These are phyloP conservation scores for Drosophila eohydei DNA, from an alignment of 2,888 invertebrate genomes.

Conservation along the genomic window DNA sequence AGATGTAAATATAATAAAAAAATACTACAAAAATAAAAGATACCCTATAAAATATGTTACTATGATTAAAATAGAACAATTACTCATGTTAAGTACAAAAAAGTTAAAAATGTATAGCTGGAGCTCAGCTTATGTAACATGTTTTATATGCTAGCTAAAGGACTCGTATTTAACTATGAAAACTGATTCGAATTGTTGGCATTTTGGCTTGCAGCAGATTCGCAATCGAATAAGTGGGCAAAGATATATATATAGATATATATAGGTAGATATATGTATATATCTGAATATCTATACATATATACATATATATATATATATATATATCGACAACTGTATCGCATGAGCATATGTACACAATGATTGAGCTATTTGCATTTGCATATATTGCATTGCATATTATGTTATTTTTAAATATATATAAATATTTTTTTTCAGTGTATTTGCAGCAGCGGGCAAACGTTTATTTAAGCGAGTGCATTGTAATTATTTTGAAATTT, in stretches of 20 bases:
- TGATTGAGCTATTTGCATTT: slow-evolving; percentile 26
- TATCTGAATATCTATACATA: background rate
- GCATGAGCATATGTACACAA: slow-evolving; percentile 12
- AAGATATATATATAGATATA: background rate
- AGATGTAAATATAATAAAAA: no score
- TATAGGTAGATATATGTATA: background rate
- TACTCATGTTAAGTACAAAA: no score
- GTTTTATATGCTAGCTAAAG: background rate
- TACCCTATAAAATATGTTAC: background rate
- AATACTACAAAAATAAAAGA: background rate
- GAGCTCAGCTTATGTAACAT: background rate
- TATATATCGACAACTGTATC: slow-evolving; percentile 10
- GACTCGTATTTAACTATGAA: background rate
- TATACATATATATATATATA: background rate
- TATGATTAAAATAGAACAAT: no score
- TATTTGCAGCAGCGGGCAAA: slow-evolving; percentile 29
- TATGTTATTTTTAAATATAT: no score
- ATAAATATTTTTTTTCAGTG: slow-evolving; percentile 18
- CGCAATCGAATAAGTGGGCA: slow-evolving; percentile 21
- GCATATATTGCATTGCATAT: slow-evolving; percentile 20
- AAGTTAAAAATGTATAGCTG: background rate
- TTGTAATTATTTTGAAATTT: slow-evolving; percentile 83
- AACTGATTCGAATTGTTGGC: slow-evolving; percentile 34
- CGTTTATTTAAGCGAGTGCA: slow-evolving; percentile 77
- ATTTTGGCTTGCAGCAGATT: slow-evolving; percentile 50